Percentiles rank a stretch among this genome's conserved stretches.
These are phyloP conservation scores for Papilio gigon DNA, from an alignment of 2,888 invertebrate genomes.

Conservation along the genomic window DNA sequence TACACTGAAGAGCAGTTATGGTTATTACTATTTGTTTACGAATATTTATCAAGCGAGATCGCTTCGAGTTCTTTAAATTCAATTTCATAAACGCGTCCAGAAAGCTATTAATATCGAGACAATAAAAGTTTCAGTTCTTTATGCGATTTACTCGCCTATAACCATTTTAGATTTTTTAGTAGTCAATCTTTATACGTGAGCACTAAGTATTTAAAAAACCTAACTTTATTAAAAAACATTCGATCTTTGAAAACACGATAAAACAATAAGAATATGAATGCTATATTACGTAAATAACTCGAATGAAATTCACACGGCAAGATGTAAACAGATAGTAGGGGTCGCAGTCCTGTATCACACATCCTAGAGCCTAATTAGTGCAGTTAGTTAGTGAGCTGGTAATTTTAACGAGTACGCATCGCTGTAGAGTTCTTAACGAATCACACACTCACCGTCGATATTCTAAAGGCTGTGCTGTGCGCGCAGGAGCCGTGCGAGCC, in stretches of 20 bases:
- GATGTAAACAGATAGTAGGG: constrained; percentile 12
- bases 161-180: no score
- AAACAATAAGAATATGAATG: not conserved
- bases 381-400: constrained; percentile 47
- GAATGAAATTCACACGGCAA: constrained; percentile 13
- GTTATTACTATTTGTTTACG: constrained; percentile 24
- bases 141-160: no score
- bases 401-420: constrained; percentile 47
- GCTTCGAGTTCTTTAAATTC: not conserved
- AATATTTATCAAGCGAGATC: not conserved
- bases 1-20: constrained; percentile 39
- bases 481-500: constrained; percentile 47
- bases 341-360: constrained; percentile 34
- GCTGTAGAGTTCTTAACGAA: constrained; percentile 44
- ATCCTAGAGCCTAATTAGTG: constrained; percentile 45
- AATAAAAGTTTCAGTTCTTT: not conserved
- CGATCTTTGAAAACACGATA: not conserved
- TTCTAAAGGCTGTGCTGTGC: constrained; percentile 50
- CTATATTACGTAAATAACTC: constrained; percentile 2
- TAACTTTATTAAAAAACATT: not conserved
- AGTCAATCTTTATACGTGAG: no score
- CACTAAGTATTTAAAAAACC: no score
- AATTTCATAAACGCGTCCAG: not conserved
- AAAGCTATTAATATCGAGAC: not conserved
- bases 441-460: constrained; percentile 61